A percentile compares a stretch with the other conserved stretches of the same genome.
phyloP scores from a whole-genome alignment of 64 coral and sea anemone genomes.

The Cladopsammia gracilis region DNA sequence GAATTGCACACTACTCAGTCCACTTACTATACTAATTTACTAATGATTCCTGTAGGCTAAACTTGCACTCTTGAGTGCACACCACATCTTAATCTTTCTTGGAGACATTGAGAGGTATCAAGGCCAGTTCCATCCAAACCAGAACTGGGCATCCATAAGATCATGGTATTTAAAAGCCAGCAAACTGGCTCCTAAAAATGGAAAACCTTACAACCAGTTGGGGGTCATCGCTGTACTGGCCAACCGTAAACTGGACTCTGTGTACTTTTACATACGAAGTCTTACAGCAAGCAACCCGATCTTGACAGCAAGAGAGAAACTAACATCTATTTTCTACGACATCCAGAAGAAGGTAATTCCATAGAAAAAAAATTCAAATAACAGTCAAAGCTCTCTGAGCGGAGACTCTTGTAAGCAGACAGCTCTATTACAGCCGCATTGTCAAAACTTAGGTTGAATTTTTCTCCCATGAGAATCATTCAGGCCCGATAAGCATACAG shows the following conservation, averaged over 20 bases:
- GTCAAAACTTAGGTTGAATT: no score
- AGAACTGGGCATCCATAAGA: constrained; percentile 85
- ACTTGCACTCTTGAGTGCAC: constrained; percentile 88
- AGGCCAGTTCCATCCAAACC: constrained; percentile 64
- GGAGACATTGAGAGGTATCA: constrained; percentile 95
- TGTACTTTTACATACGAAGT: constrained; percentile 95
- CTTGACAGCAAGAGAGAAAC: constrained; percentile 91
- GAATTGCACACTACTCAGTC: no score
- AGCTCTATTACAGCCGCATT: no score
- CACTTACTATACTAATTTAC: no score
- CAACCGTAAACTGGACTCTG: constrained; percentile 94
- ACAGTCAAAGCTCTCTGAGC: no score
- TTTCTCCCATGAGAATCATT: no score
- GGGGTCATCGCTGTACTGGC: constrained; percentile 95
- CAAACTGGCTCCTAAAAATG: constrained; percentile 96
- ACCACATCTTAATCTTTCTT: constrained; percentile 92
- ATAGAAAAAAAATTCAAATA: no score
- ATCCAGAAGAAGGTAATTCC: constrained; percentile 94
- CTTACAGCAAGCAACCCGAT: constrained; percentile 88
- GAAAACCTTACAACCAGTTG: constrained; percentile 97
- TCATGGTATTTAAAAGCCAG: constrained; percentile 91
- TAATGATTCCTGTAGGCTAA: constrained; percentile 72
- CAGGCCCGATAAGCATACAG: no score
- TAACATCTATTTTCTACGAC: constrained; percentile 90
- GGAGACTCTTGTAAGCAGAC: no score